These are phyloP conservation scores for Psilopsiagon aymara DNA, from an alignment of 2,113 vertebrate genomes.

Conservation along the genomic window DNA sequence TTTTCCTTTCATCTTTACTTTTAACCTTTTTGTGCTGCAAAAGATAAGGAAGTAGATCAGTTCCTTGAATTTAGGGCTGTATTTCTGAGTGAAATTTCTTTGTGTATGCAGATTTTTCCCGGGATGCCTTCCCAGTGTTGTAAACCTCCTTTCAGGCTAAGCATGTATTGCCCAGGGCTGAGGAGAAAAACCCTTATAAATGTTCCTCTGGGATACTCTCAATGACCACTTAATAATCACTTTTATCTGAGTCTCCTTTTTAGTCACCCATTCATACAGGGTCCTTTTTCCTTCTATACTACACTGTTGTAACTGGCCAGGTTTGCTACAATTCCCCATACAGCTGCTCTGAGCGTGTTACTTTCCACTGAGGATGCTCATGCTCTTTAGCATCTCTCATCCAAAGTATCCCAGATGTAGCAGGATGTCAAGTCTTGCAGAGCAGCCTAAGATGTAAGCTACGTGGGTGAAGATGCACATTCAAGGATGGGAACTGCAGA, in stretches of 20 bases:
- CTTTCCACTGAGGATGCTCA: neutral
- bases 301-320: neutral
- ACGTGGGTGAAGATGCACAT: neutral
- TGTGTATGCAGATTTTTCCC: slow-evolving; percentile 29
- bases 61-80: slow-evolving; percentile 39
- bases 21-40: slow-evolving; percentile 36
- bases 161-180: neutral
- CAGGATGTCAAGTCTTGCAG: neutral
- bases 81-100: slow-evolving; percentile 49
- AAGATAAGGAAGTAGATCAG: slow-evolving; percentile 61
- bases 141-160: slow-evolving; percentile 24
- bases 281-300: neutral
- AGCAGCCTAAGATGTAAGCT: neutral
- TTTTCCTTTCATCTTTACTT: slow-evolving; percentile 41
- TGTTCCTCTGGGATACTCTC: neutral
- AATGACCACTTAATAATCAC: neutral
- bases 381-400: neutral
- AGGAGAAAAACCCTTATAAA: neutral
- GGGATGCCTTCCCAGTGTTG: slow-evolving; percentile 18
- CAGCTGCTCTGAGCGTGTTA: neutral
- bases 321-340: neutral
- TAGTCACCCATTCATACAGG: neutral
- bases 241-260: neutral
- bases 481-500: neutral
- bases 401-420: neutral